A percentile compares a stretch with the other conserved stretches of the same genome.
Evolutionary conservation across 1,140 invertebrate genomes (phyloP).

Genomic region (Drosophila lacteicornis): DNA sequence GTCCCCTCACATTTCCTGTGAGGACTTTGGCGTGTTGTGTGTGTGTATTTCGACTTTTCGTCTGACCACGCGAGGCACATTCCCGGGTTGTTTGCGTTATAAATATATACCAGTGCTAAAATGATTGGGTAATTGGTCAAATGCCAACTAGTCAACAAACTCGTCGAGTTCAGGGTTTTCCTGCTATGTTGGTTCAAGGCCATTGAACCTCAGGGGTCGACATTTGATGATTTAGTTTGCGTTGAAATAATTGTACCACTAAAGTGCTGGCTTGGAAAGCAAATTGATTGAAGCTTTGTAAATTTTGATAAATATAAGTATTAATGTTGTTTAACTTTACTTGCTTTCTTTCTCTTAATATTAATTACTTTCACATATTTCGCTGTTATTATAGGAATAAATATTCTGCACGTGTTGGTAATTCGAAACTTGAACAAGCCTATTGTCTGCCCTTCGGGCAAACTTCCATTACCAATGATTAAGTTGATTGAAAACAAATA

Average conservation of each 20-base stretch:
- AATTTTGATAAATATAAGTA: not conserved
- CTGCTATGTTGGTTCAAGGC: not conserved
- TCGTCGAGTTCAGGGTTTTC: conserved; percentile 5
- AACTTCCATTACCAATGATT: conserved; percentile 46
- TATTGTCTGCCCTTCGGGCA: not conserved
- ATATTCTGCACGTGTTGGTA: not conserved
- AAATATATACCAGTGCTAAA: conserved; percentile 27
- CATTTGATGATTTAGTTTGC: not conserved
- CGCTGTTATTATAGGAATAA: not conserved
- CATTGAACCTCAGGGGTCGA: conserved; percentile 14
- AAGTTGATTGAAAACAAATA: conserved; percentile 48
- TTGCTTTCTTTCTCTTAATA: not conserved
- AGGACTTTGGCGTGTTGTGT: conserved; percentile 28
- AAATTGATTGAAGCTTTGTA: not conserved
- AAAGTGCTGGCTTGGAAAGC: not conserved
- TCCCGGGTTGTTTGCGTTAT: conserved; percentile 21
- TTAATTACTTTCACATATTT: conserved; percentile 9
- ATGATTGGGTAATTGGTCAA: conserved; percentile 40
- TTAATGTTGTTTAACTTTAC: not conserved
- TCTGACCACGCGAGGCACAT: conserved; percentile 13
- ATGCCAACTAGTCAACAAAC: conserved; percentile 43
- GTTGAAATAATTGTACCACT: not conserved
- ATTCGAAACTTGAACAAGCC: conserved; percentile 8
- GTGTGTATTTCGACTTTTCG: conserved; percentile 18
- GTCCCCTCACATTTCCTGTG: not conserved